Conservation (phyloP, 1,140 invertebrate species). For the Drosophila busckii region DNA sequence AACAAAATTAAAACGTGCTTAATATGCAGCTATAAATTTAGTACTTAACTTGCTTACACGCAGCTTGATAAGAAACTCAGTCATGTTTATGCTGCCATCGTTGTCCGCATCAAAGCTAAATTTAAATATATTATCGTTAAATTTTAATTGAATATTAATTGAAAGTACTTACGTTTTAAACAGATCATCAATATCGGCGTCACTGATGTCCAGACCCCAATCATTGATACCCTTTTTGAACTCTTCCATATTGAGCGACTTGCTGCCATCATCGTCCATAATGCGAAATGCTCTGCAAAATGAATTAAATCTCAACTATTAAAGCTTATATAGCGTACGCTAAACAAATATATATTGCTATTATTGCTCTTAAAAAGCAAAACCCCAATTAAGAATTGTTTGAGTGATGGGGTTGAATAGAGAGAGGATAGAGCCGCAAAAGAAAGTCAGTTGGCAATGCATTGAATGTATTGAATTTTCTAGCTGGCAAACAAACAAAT, state of each 20-base stretch:
- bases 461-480: slow-evolving; percentile 73
- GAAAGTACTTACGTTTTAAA: slow-evolving; percentile 79
- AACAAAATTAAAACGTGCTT: not conserved
- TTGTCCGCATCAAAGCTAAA: slow-evolving; percentile 88
- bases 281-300: slow-evolving; percentile 88
- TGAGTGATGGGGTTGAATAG: not conserved
- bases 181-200: slow-evolving; percentile 83
- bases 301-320: not conserved
- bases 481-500: slow-evolving; percentile 72
- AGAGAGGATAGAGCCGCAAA: not conserved
- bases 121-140: not conserved
- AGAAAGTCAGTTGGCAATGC: slow-evolving; percentile 22
- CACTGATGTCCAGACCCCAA: slow-evolving; percentile 85
- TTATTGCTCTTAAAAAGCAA: slow-evolving; percentile 44
- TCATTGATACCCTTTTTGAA: slow-evolving; percentile 89
- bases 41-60: slow-evolving; percentile 83
- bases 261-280: slow-evolving; percentile 95
- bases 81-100: slow-evolving; percentile 89
- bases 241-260: slow-evolving; percentile 89
- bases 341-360: slow-evolving; percentile 47
- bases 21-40: not conserved
- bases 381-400: slow-evolving; percentile 39
- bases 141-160: not conserved
- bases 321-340: slow-evolving; percentile 29
- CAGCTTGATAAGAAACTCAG: slow-evolving; percentile 91